Percentiles rank a stretch among this genome's conserved stretches.
Evolutionary conservation across 2,888 invertebrate species (phyloP).

Genomic region (Nemotelus nigrinus): DNA sequence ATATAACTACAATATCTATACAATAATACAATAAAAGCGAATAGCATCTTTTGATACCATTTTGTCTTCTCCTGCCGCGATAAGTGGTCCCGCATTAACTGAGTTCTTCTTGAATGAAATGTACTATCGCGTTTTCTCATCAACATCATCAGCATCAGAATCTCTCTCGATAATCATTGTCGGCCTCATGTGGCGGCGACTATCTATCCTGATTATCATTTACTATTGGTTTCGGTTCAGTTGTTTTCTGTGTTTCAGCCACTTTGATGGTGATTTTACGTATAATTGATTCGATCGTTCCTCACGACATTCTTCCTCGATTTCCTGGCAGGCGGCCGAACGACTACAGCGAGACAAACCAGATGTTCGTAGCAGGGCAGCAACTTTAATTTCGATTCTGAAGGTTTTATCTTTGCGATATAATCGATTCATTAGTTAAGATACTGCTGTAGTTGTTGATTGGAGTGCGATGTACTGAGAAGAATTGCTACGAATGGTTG

Average conservation of each 20-base stretch:
- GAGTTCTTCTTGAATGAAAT: slow-evolving; percentile 36
- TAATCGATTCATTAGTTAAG: slow-evolving; percentile 18
- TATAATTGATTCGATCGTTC: slow-evolving; percentile 36
- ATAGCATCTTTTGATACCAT: slow-evolving; percentile 20
- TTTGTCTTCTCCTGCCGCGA: slow-evolving; percentile 28
- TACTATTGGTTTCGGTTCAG: slow-evolving; percentile 27
- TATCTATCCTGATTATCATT: slow-evolving; percentile 34
- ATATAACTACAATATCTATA: not conserved
- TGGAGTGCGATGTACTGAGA: too few species aligned
- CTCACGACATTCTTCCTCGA: slow-evolving; percentile 25
- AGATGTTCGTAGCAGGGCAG: too few species aligned
- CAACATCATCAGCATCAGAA: slow-evolving; percentile 26
- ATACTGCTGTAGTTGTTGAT: too few species aligned
- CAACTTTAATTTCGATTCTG: too few species aligned
- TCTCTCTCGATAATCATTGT: slow-evolving; percentile 11
- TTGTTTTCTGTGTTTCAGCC: slow-evolving; percentile 18
- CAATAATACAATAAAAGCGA: slow-evolving; percentile 9
- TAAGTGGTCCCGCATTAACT: slow-evolving; percentile 41
- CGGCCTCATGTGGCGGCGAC: slow-evolving; percentile 25
- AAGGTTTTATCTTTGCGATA: not conserved
- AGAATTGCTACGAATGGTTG: too few species aligned
- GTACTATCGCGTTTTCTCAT: slow-evolving; percentile 39
- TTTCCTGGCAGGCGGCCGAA: not conserved
- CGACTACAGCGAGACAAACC: too few species aligned
- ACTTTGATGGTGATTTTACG: slow-evolving; percentile 39